Base-by-base conservation (phyloP, 2,113 vertebrate species). In the Pelecanoides urinatrix region DNA sequence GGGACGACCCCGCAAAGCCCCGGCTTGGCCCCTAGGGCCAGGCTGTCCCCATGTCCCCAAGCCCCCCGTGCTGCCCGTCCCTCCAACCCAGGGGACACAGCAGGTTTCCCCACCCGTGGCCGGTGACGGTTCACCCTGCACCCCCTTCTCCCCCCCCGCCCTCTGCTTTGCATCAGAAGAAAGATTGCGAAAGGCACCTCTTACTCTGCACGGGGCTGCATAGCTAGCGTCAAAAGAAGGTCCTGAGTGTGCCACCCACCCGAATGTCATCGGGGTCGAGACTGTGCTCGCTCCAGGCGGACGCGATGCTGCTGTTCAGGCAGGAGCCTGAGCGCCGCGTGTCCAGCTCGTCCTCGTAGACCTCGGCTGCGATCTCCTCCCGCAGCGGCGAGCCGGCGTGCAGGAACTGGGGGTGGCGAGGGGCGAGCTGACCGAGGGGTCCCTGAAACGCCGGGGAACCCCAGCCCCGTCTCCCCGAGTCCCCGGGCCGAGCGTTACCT, bases 241-340 rank as follows among this genome's bases (percentile, higher is more conserved):
- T 78, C 89, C 95, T 96, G 96, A 97, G 88, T 86, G 87, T 78
- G 59, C 45, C 92, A 93, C 98, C 68, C 97, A 99, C 99, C 99
- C 99, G 98, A 91, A 99, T 99, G 97, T 99, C 99, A 90, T 99
- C 99, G 9, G 99, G 98, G 95, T 99, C 99, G 97, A 99, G 98
- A 73, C 98, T 99, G 97, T 55, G 99, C 86, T 99, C 99, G 26
- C 99, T 99, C 99, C 99, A 99, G 56, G 98, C 98, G 2, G 99
- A 99, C 5, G 98, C 98, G 62, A 99, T 98, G 97, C 99, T 99
- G 98, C 98, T 99, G 97, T 98, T 98, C 42, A 99, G 96, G 97
- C 98, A 99, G 59, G 99, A 99, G 88, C 98, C 97, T 1, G 99
- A 99, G 67, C 86, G 98, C 44, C 98, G 97, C 85, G 99, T 91